Evolutionary conservation across 2,888 invertebrate species (phyloP).

Genomic region (Venustoraphidia nigricollis): DNA sequence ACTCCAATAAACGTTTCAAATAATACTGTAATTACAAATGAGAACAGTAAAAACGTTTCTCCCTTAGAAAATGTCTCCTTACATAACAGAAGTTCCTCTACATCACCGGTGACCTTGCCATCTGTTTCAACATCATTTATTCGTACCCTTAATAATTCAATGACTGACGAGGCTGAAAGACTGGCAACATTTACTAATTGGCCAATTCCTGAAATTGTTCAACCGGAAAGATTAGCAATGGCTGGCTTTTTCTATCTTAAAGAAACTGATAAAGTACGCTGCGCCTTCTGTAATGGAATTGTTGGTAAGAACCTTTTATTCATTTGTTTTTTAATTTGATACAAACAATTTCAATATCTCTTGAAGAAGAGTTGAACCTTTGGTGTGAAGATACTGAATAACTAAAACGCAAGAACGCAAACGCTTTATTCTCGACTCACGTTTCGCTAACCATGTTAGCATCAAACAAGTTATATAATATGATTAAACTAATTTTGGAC

Average conservation of each 20-base stretch:
- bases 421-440: too few species aligned
- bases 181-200: slow-evolving; percentile 58
- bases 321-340: too few species aligned
- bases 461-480: too few species aligned
- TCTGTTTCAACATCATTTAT: slow-evolving; percentile 14
- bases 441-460: too few species aligned
- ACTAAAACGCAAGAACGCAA: too few species aligned
- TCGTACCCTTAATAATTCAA: slow-evolving; percentile 10
- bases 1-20: slow-evolving; percentile 1
- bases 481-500: too few species aligned
- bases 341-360: too few species aligned
- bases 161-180: slow-evolving; percentile 41
- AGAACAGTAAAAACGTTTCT: too few species aligned
- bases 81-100: slow-evolving; percentile 7
- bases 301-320: slow-evolving; percentile 25
- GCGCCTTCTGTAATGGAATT: slow-evolving; percentile 66
- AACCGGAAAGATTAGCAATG: slow-evolving; percentile 56
- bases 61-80: too few species aligned
- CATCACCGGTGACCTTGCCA: slow-evolving; percentile 15
- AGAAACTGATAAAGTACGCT: slow-evolving; percentile 55
- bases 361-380: too few species aligned
- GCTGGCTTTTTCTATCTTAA: slow-evolving; percentile 77
- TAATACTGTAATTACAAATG: too few species aligned
- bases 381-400: too few species aligned
- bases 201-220: slow-evolving; percentile 46